Evolutionary conservation across 1,140 invertebrate genomes (phyloP).

Genomic region (Polypedilum pembai): DNA sequence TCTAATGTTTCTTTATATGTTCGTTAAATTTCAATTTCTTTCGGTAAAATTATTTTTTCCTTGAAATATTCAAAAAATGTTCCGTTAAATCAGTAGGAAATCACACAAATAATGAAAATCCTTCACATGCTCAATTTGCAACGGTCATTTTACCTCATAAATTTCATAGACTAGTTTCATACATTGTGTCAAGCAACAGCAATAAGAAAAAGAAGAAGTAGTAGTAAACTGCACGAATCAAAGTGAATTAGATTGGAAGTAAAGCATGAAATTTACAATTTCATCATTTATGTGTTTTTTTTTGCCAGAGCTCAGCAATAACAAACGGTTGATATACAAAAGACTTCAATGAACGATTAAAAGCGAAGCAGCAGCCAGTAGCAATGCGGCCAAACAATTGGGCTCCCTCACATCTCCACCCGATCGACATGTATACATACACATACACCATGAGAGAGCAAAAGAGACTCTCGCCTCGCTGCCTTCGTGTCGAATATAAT

Average conservation of each 20-base stretch:
- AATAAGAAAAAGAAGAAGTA: not conserved
- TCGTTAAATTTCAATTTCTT: too few relatives aligned
- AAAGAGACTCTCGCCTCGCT: not conserved
- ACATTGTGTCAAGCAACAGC: too few relatives aligned
- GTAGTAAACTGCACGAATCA: constrained; percentile 1
- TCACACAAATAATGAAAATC: too few relatives aligned
- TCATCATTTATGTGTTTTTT: not conserved
- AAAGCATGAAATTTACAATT: constrained; percentile 14
- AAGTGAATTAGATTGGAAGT: not conserved
- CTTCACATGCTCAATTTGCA: too few relatives aligned
- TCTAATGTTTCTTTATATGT: too few relatives aligned
- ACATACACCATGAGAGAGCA: too few relatives aligned
- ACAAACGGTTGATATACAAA: not conserved
- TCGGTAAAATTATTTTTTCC: too few relatives aligned
- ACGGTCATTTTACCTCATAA: too few relatives aligned
- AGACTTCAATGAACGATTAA: constrained; percentile 7
- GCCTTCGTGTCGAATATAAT: constrained; percentile 12
- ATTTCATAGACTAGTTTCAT: too few relatives aligned
- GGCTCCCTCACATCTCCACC: too few relatives aligned
- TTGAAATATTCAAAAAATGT: too few relatives aligned
- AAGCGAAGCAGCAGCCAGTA: not conserved
- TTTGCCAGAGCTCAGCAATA: not conserved
- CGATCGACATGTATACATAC: not conserved
- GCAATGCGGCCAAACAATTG: not conserved
- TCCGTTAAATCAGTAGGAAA: too few relatives aligned